phyloP scores from a whole-genome alignment of 2,888 invertebrate genomes.

The Sympetrum striolatum region DNA sequence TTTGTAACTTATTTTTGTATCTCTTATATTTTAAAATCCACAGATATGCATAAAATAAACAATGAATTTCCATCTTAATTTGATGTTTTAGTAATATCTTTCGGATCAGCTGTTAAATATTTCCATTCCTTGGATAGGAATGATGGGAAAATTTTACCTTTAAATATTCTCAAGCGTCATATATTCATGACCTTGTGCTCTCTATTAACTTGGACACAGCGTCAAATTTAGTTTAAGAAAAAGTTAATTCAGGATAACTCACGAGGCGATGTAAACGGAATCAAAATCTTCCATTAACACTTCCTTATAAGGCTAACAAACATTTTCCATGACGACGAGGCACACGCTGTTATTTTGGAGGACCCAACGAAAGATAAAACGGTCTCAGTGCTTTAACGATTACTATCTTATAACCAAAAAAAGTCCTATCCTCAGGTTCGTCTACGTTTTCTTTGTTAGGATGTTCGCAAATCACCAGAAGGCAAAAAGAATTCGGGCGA shows the following conservation, averaged over 20 bases:
- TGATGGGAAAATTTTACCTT: too few species aligned
- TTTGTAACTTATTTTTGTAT: too few species aligned
- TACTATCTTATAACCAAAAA: neutral
- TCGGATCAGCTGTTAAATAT: too few species aligned
- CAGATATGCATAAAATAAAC: too few species aligned
- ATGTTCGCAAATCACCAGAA: neutral
- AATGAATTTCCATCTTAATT: too few species aligned
- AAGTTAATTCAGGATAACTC: neutral
- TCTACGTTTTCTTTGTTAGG: neutral
- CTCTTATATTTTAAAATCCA: too few species aligned
- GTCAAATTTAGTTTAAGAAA: neutral
- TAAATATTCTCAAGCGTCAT: too few species aligned
- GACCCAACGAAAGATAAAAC: neutral
- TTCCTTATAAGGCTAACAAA: neutral
- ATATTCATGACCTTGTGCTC: too few species aligned
- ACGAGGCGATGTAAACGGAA: constrained; percentile 25
- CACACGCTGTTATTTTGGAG: neutral
- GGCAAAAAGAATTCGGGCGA: neutral
- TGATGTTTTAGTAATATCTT: too few species aligned
- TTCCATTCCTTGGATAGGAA: too few species aligned
- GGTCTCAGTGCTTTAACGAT: too few species aligned
- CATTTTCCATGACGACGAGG: neutral
- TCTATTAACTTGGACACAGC: neutral
- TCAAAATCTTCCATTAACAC: neutral
- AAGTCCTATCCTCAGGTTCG: neutral